Conservation (phyloP, 2,888 invertebrate species). For the Mellilla xanthometata region DNA sequence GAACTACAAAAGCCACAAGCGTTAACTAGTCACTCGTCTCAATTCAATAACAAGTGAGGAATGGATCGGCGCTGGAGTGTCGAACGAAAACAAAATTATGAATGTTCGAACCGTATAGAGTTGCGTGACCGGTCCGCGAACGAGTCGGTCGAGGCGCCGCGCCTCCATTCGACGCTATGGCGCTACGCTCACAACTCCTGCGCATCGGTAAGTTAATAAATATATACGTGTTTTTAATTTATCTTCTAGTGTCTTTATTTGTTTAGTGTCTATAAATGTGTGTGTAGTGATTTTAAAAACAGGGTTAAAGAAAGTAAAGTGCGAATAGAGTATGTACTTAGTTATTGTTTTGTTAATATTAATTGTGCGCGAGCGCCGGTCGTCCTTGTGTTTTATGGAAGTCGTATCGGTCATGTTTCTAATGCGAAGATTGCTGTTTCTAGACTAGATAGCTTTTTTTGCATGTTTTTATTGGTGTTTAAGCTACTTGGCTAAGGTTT, state of each 20-base stretch:
- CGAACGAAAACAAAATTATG: conserved; percentile 31
- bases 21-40: background rate
- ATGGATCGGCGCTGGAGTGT: background rate
- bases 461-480: no score
- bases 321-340: no score
- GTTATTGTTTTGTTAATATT: no score
- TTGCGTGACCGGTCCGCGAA: conserved; percentile 65
- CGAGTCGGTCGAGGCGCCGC: conserved; percentile 45
- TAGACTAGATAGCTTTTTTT: no score
- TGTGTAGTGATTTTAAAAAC: conserved; percentile 5
- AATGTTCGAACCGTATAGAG: conserved; percentile 37
- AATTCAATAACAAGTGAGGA: conserved; percentile 8
- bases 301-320: no score
- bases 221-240: background rate
- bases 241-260: conserved; percentile 5
- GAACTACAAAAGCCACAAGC: conserved; percentile 3
- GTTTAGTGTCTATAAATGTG: background rate
- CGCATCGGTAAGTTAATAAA: conserved; percentile 59
- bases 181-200: conserved; percentile 71
- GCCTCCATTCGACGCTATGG: conserved; percentile 72
- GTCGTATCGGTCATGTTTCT: conserved; percentile 9
- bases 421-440: no score
- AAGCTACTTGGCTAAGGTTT: no score
- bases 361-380: background rate
- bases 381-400: conserved; percentile 18